phyloP scores from a whole-genome alignment of 2,113 vertebrate genomes.

The Dromiciops gliroides region DNA sequence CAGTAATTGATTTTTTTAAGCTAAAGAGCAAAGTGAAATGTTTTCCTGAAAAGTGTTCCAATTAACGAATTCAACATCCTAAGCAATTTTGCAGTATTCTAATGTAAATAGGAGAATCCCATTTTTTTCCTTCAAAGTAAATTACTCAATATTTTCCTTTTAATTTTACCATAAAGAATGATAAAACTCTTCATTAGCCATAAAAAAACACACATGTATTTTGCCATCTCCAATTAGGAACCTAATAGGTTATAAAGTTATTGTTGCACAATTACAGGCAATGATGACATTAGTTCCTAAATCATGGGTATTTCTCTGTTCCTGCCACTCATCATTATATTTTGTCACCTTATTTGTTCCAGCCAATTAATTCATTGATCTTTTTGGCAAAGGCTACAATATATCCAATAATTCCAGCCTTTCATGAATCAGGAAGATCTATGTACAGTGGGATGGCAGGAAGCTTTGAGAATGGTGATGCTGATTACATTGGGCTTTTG shows the following conservation, averaged over 20 bases:
- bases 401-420: constrained; percentile 68
- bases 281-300: constrained; percentile 68
- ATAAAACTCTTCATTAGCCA: constrained; percentile 38
- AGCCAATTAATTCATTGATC: constrained; percentile 84
- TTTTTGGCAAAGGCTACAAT: constrained; percentile 77
- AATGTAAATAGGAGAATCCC: constrained; percentile 31
- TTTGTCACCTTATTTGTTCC: constrained; percentile 84
- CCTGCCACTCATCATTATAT: constrained; percentile 80
- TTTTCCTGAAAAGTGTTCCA: constrained; percentile 41
- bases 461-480: constrained; percentile 23
- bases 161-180: constrained; percentile 51
- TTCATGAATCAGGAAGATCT: constrained; percentile 73
- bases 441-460: constrained; percentile 63
- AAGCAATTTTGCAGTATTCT: constrained; percentile 19
- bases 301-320: constrained; percentile 71
- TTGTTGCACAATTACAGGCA: constrained; percentile 56
- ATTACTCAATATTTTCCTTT: constrained; percentile 9
- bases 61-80: constrained; percentile 36
- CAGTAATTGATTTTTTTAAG: constrained; percentile 61
- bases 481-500: constrained; percentile 57
- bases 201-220: constrained; percentile 52
- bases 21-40: constrained; percentile 35
- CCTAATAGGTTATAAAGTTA: constrained; percentile 55
- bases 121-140: constrained; percentile 29
- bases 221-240: constrained; percentile 62